Evolutionary conservation across 2,113 vertebrate genomes (phyloP).

Genomic region (Aviceda subcristata): DNA sequence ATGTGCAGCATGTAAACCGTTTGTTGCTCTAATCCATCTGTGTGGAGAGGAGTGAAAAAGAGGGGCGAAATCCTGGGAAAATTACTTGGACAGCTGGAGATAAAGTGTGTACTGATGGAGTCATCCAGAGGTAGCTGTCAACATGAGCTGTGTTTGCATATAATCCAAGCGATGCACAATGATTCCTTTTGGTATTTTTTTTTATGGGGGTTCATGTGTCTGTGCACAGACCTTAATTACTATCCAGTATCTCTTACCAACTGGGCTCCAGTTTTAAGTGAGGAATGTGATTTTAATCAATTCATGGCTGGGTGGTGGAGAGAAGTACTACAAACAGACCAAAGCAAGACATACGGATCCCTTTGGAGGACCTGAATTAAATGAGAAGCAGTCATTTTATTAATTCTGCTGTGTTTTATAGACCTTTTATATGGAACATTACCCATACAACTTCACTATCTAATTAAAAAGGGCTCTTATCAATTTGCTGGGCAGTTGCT

Average conservation of each 20-base stretch:
- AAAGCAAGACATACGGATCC: conserved; percentile 27
- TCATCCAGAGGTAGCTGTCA: conserved; percentile 63
- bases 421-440: conserved; percentile 54
- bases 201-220: conserved; percentile 8
- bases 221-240: neutral
- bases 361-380: conserved; percentile 38
- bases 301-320: neutral
- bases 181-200: neutral
- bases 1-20: conserved; percentile 71
- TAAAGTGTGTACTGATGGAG: conserved; percentile 60
- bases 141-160: conserved; percentile 68
- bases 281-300: conserved; percentile 58
- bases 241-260: neutral
- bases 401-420: conserved; percentile 58
- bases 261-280: neutral
- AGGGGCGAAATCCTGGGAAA: conserved; percentile 48
- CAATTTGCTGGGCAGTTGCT: conserved; percentile 62
- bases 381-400: conserved; percentile 43
- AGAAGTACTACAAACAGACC: conserved; percentile 42
- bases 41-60: conserved; percentile 54
- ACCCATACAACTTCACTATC: conserved; percentile 46
- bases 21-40: conserved; percentile 69
- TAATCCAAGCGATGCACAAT: conserved; percentile 9
- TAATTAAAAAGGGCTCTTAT: conserved; percentile 62
- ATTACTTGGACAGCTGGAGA: conserved; percentile 63